Percentiles rank a stretch among this genome's conserved stretches.
Evolutionary conservation across 2,888 invertebrate genomes (phyloP).

Genomic region (Tenthredo scrophulariae): DNA sequence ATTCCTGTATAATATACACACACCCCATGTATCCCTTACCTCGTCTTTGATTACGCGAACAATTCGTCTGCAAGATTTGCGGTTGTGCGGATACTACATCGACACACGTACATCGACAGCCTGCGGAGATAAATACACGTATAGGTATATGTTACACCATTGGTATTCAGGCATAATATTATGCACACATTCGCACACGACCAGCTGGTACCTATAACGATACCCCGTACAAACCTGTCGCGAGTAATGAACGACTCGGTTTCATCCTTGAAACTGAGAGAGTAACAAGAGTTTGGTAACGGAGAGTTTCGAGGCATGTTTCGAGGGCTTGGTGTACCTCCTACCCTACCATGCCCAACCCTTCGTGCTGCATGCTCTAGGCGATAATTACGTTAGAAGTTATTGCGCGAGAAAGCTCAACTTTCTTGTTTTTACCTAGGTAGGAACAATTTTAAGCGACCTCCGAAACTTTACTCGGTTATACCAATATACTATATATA

Average conservation of each 20-base stretch:
- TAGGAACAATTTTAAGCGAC: conserved; percentile 18
- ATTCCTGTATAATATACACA: neutral
- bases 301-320: neutral
- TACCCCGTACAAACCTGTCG: neutral
- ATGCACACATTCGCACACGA: neutral
- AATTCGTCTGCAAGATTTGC: conserved; percentile 5
- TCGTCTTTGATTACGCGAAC: conserved; percentile 12
- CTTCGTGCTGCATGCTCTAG: conserved; percentile 8
- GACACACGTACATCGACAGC: neutral
- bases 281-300: neutral
- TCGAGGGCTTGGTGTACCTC: neutral
- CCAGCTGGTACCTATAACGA: neutral
- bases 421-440: conserved; percentile 20
- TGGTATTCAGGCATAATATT: neutral
- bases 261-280: neutral
- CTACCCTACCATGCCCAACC: neutral
- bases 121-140: neutral
- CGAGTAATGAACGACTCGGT: neutral
- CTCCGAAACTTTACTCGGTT: conserved; percentile 8
- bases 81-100: neutral
- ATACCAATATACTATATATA: too few relatives aligned
- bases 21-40: neutral
- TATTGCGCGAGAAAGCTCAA: conserved; percentile 13
- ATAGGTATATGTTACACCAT: neutral
- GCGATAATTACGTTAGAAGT: conserved; percentile 39